Conservation (phyloP, 2,888 invertebrate genomes). For the Tinea pellionella region DNA sequence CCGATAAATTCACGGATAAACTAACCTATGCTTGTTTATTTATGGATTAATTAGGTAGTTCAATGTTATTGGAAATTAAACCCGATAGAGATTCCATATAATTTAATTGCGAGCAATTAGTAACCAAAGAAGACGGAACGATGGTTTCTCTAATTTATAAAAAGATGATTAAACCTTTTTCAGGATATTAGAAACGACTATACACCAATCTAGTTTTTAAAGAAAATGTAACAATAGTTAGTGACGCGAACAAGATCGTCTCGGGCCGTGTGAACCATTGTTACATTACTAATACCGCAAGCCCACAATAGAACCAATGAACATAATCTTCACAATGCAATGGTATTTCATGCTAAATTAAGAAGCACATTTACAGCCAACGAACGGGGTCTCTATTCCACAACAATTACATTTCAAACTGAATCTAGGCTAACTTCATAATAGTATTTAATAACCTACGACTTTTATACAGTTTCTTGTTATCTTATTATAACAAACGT, state of each 20-base stretch:
- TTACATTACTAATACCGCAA: not conserved
- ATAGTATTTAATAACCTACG: no score
- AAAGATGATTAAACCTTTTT: not conserved
- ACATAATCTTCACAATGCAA: not conserved
- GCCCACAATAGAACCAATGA: conserved; percentile 1
- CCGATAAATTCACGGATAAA: not conserved
- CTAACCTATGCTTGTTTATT: no score
- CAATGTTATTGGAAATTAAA: not conserved
- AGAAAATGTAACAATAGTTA: not conserved
- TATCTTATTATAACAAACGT: not conserved
- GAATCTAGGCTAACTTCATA: not conserved
- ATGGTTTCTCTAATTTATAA: no score
- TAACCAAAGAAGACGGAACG: not conserved
- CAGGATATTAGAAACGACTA: not conserved
- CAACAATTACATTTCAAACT: not conserved
- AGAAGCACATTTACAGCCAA: not conserved
- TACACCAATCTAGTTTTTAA: not conserved
- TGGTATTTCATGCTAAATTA: not conserved
- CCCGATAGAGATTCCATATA: not conserved
- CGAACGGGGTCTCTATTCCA: not conserved
- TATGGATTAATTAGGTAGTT: not conserved
- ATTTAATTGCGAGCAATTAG: not conserved
- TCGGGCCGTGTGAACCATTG: conserved; percentile 12
- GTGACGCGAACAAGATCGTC: conserved; percentile 2
- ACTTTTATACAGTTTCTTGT: not conserved